Evolutionary conservation across 2,888 invertebrate species (phyloP).

Genomic region (Microchrysa polita): DNA sequence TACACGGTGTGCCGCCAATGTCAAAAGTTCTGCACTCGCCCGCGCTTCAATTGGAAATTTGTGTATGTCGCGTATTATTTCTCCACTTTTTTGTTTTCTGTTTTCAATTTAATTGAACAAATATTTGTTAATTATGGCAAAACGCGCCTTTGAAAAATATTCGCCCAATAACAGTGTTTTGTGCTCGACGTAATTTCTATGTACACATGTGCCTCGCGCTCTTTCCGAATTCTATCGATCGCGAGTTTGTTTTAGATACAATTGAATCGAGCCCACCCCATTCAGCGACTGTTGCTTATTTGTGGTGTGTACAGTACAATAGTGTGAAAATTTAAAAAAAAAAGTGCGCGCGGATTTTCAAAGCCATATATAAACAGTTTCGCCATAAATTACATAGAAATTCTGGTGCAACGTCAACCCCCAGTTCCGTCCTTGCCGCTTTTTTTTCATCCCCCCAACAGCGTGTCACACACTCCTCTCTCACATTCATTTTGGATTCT

Average conservation of each 20-base stretch:
- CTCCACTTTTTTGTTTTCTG: no score
- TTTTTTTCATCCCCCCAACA: background rate
- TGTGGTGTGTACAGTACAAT: no score
- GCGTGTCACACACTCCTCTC: background rate
- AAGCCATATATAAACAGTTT: no score
- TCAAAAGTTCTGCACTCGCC: background rate
- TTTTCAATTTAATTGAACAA: background rate
- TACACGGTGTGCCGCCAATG: background rate
- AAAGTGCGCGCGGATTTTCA: no score
- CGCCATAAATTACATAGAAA: no score
- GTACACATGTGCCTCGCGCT: no score
- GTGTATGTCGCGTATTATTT: no score
- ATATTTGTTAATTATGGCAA: conserved; percentile 34
- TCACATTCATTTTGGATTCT: no score
- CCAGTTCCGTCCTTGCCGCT: background rate
- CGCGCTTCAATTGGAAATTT: conserved; percentile 17
- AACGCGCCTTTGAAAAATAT: conserved; percentile 8
- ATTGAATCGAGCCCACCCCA: background rate
- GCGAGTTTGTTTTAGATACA: conserved; percentile 7
- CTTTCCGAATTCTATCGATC: no score
- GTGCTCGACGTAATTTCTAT: no score
- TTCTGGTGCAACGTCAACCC: background rate
- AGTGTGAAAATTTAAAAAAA: no score
- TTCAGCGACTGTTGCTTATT: no score
- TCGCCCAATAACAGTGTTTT: background rate